These are phyloP conservation scores for Squalus acanthias DNA, from an alignment of 2,797 vertebrate species.

Conservation along the genomic window DNA sequence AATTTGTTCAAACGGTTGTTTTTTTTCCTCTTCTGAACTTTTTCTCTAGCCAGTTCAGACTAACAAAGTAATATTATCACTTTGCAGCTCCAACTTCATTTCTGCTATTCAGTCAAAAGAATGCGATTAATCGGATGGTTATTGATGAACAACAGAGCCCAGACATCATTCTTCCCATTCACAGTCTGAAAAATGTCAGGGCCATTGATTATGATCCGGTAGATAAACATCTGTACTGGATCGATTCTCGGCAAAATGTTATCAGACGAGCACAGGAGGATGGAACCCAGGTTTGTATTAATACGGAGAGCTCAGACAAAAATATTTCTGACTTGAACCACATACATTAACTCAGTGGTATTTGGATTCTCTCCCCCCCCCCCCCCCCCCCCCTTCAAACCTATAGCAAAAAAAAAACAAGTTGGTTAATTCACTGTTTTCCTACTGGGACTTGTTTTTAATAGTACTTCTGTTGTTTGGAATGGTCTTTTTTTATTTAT, in stretches of 20 bases:
- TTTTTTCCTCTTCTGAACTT: neutral
- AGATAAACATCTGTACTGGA: conserved; percentile 93
- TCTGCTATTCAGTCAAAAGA: conserved; percentile 94
- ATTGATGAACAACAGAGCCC: conserved; percentile 96
- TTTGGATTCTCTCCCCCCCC: no score
- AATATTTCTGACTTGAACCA: neutral
- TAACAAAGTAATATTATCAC: neutral
- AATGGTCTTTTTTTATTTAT: neutral
- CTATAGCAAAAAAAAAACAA: neutral
- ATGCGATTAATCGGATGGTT: conserved; percentile 93
- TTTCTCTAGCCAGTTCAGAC: neutral
- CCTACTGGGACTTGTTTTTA: neutral
- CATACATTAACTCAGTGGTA: no score
- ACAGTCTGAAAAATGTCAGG: conserved; percentile 83
- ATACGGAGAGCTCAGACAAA: neutral
- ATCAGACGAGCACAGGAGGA: conserved; percentile 87
- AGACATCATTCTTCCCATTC: conserved; percentile 93
- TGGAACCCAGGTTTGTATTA: conserved; percentile 76
- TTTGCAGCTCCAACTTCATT: conserved; percentile 83
- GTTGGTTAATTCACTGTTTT: neutral
- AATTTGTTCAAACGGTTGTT: neutral
- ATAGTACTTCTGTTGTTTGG: neutral
- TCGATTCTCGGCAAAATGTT: conserved; percentile 87
- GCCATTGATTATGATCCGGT: conserved; percentile 92
- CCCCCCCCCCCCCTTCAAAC: neutral